phyloP scores from a whole-genome alignment of 2,113 vertebrate species.

The Monarcha castaneiventris region DNA sequence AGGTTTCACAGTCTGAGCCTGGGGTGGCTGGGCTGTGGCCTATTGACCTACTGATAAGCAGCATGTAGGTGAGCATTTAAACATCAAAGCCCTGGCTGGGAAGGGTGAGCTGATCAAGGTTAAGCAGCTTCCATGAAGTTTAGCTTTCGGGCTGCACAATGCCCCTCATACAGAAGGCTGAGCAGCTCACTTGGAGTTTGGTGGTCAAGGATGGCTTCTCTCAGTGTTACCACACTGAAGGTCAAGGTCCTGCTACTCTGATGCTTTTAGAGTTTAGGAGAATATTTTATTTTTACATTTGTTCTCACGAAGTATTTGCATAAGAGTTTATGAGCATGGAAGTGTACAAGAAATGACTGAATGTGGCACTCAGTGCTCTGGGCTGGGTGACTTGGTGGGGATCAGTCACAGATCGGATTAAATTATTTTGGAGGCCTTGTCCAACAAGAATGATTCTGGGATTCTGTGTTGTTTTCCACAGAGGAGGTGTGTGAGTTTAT shows the following conservation, averaged over 20 bases:
- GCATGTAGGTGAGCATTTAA: neutral
- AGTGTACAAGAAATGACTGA: neutral
- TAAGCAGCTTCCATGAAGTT: neutral
- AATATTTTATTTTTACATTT: neutral
- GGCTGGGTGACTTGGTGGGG: neutral
- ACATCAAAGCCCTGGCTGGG: neutral
- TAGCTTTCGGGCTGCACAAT: neutral
- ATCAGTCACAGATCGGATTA: neutral
- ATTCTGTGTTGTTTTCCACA: neutral
- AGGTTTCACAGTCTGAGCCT: neutral
- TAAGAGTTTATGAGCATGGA: neutral
- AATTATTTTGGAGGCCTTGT: neutral
- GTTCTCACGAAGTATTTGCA: neutral
- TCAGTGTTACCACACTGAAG: neutral
- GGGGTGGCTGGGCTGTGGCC: neutral
- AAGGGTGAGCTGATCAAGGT: neutral
- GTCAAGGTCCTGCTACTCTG: neutral
- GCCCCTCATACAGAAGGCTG: rapidly evolving
- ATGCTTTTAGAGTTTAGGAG: neutral
- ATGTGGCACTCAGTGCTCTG: neutral
- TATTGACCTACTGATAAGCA: neutral
- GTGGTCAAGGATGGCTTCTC: neutral
- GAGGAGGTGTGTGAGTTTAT: neutral
- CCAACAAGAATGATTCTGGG: neutral
- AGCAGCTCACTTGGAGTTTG: neutral